Conservation (phyloP, 2,797 vertebrate genomes). For the Hippocampus kuda region DNA sequence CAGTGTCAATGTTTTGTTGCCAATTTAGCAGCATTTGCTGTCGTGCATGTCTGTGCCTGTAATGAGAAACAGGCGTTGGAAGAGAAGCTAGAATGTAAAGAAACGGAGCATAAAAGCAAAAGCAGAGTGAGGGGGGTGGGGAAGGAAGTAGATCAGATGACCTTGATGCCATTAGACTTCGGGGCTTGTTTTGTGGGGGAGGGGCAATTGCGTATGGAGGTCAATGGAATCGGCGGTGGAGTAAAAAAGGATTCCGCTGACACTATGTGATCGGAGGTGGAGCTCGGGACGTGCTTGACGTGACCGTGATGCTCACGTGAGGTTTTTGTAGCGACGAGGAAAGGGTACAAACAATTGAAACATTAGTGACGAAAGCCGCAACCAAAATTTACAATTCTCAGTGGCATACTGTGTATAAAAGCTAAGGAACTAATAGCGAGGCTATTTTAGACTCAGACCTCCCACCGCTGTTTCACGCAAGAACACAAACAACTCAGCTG, state of each 20-base stretch:
- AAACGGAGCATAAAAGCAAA: neutral
- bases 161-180: slow-evolving; percentile 59
- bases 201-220: slow-evolving; percentile 5
- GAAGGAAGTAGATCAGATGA: slow-evolving; percentile 47
- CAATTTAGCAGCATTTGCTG: slow-evolving; percentile 6
- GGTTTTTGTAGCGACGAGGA: neutral
- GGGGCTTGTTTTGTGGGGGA: slow-evolving; percentile 17
- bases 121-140: slow-evolving; percentile 8
- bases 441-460: neutral
- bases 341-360: neutral
- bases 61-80: slow-evolving; percentile 14
- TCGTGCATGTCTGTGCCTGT: slow-evolving; percentile 6
- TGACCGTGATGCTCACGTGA: slow-evolving; percentile 27
- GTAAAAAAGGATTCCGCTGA: slow-evolving; percentile 44
- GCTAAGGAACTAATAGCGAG: neutral
- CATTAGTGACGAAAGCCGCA: neutral
- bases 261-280: slow-evolving; percentile 37
- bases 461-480: slow-evolving; percentile 5
- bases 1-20: slow-evolving; percentile 19
- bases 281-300: slow-evolving; percentile 23
- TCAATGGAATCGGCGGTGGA: slow-evolving; percentile 13
- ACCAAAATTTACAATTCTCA: neutral
- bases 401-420: neutral
- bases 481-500: slow-evolving; percentile 15
- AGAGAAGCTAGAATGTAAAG: slow-evolving; percentile 13